Evolutionary conservation across 2,113 vertebrate species (phyloP).

Genomic region (Misgurnus mizolepis): DNA sequence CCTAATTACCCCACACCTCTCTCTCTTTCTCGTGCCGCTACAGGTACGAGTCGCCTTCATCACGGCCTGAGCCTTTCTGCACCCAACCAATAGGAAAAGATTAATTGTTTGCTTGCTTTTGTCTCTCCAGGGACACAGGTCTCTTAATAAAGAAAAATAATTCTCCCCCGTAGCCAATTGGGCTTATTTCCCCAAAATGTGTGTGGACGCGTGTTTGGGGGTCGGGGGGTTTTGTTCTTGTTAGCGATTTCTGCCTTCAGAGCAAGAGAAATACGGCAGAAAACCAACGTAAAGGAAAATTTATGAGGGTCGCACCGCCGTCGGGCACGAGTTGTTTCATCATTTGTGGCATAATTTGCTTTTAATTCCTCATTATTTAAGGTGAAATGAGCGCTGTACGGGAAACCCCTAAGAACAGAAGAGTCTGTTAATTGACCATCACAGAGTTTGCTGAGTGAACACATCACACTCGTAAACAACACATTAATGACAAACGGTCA

Average conservation of each 20-base stretch:
- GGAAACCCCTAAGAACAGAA: slow-evolving; percentile 63
- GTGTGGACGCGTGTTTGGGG: slow-evolving; percentile 60
- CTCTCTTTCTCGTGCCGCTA: slow-evolving; percentile 77
- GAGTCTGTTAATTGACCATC: slow-evolving; percentile 81
- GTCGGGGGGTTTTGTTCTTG: slow-evolving; percentile 67
- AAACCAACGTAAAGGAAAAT: slow-evolving; percentile 73
- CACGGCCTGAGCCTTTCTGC: slow-evolving; percentile 74
- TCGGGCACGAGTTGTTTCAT: slow-evolving; percentile 83
- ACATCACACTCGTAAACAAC: slow-evolving; percentile 75
- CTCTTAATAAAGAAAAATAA: slow-evolving; percentile 99
- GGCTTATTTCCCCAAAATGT: slow-evolving; percentile 79
- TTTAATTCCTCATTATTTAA: slow-evolving; percentile 88
- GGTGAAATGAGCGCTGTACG: slow-evolving; percentile 80
- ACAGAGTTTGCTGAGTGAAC: slow-evolving; percentile 86
- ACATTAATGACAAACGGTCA: slow-evolving; percentile 84
- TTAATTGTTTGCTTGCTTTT: slow-evolving; percentile 97
- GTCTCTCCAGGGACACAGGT: slow-evolving; percentile 86
- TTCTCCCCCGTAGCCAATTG: slow-evolving; percentile 85
- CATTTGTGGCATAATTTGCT: slow-evolving; percentile 84
- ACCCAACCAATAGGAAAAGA: slow-evolving; percentile 89
- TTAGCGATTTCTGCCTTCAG: slow-evolving; percentile 68
- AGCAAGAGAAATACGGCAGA: slow-evolving; percentile 62
- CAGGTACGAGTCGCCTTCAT: slow-evolving; percentile 73
- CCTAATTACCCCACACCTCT: slow-evolving; percentile 83
- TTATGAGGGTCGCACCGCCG: slow-evolving; percentile 75